These are phyloP conservation scores for Propithecus coquereli DNA, from an alignment of 2,113 vertebrate genomes.

Conservation along the genomic window DNA sequence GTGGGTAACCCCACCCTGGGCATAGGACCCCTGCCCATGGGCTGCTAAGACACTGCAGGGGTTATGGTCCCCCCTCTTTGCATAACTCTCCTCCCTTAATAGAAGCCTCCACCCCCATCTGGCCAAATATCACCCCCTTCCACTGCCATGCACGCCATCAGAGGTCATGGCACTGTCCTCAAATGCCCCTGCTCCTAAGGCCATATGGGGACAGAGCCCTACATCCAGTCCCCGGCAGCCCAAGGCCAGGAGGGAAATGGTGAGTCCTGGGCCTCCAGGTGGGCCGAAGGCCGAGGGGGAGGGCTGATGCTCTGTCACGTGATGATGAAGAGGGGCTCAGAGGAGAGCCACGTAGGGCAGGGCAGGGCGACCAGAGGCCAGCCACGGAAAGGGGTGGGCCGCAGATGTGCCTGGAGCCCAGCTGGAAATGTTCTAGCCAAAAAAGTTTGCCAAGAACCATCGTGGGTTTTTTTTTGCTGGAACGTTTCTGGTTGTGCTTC, in stretches of 20 bases:
- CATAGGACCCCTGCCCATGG: neutral
- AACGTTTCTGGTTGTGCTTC: conserved; percentile 77
- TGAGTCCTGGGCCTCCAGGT: neutral
- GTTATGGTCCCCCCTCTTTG: too few species aligned
- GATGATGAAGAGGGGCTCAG: neutral
- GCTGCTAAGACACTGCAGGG: neutral
- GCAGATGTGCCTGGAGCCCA: conserved; percentile 33
- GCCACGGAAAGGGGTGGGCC: neutral
- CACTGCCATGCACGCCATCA: accelerated
- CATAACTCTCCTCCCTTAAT: neutral
- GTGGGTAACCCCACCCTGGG: neutral
- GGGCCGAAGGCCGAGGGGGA: neutral
- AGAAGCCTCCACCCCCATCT: neutral
- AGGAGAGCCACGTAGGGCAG: neutral
- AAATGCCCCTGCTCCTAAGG: neutral
- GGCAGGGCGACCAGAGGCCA: neutral
- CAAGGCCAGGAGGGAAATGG: neutral
- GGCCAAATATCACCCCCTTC: neutral
- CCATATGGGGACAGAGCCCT: neutral
- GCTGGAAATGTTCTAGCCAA: conserved; percentile 72
- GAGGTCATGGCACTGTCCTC: neutral
- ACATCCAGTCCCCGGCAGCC: neutral
- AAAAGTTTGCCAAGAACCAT: conserved; percentile 57
- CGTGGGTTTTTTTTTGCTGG: conserved; percentile 70
- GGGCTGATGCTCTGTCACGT: neutral